Percentiles rank a stretch among this genome's conserved stretches.
Evolutionary conservation across 2,888 invertebrate species (phyloP).

Genomic region (Epinotia ramella): DNA sequence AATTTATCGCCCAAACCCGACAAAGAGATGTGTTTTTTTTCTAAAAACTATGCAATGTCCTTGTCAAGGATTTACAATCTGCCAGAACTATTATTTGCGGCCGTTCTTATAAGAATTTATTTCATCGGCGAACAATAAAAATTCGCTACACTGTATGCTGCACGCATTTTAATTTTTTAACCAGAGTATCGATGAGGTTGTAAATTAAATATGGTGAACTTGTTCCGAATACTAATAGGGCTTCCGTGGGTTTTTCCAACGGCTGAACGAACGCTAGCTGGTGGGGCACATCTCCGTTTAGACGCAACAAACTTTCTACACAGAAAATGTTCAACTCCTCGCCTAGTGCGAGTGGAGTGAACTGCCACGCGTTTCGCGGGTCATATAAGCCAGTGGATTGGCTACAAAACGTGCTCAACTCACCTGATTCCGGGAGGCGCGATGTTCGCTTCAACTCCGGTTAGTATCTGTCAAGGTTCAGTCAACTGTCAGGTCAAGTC

Average conservation of each 20-base stretch:
- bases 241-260: slow-evolving; percentile 54
- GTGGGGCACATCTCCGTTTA: background rate
- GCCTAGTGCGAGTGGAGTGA: too few species aligned
- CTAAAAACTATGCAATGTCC: slow-evolving; percentile 57
- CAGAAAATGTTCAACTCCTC: too few species aligned
- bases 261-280: background rate
- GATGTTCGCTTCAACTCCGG: too few species aligned
- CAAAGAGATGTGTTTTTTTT: slow-evolving; percentile 55
- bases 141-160: slow-evolving; percentile 54
- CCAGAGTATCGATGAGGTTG: slow-evolving; percentile 58
- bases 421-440: too few species aligned
- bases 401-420: too few species aligned
- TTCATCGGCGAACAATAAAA: slow-evolving; percentile 68
- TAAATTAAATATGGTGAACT: slow-evolving; percentile 66
- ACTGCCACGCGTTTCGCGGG: too few species aligned
- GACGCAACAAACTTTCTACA: background rate
- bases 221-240: slow-evolving; percentile 50
- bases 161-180: slow-evolving; percentile 60
- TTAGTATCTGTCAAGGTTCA: too few species aligned
- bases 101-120: slow-evolving; percentile 67
- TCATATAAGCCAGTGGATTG: too few species aligned
- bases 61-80: slow-evolving; percentile 69
- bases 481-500: too few species aligned
- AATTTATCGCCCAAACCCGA: slow-evolving; percentile 64
- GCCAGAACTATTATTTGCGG: slow-evolving; percentile 61